Conservation (phyloP, 2,888 invertebrate genomes). For the Rhogogaster chlorosoma region DNA sequence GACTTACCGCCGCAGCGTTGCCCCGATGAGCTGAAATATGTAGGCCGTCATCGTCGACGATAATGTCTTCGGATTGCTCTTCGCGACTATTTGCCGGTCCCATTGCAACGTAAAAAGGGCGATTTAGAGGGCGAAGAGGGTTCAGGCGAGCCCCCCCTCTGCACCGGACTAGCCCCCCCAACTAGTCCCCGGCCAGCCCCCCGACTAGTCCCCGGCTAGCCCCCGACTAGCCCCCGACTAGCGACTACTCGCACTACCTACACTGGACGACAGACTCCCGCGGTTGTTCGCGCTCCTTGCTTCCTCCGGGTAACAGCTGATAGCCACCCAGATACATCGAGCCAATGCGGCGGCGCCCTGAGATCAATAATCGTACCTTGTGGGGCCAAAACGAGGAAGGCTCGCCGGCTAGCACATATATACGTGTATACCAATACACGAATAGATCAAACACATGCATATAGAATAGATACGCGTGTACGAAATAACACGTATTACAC, state of each 20-base stretch:
- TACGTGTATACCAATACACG: background rate
- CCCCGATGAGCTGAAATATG: constrained; percentile 62
- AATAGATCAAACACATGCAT: background rate
- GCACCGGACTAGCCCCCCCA: constrained; percentile 42
- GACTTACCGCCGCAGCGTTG: constrained; percentile 37
- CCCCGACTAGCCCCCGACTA: constrained; percentile 51
- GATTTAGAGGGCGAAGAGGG: constrained; percentile 46
- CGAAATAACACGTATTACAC: background rate
- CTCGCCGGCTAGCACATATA: background rate
- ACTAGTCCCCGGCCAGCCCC: constrained; percentile 51
- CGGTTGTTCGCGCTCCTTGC: constrained; percentile 21
- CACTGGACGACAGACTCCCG: constrained; percentile 44
- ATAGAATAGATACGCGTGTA: background rate
- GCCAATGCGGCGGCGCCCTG: constrained; percentile 75
- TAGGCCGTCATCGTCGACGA: constrained; percentile 74
- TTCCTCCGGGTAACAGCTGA: constrained; percentile 50
- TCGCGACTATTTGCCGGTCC: constrained; percentile 74
- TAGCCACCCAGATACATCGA: constrained; percentile 34
- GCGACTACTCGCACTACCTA: constrained; percentile 48
- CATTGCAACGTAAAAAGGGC: constrained; percentile 67
- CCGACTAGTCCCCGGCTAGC: constrained; percentile 43
- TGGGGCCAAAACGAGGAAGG: constrained; percentile 17
- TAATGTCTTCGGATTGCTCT: constrained; percentile 72
- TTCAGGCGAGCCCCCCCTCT: constrained; percentile 28
- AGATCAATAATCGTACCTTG: constrained; percentile 77